Base-by-base conservation (phyloP, 2,113 vertebrate species). In the Suncus etruscus region DNA sequence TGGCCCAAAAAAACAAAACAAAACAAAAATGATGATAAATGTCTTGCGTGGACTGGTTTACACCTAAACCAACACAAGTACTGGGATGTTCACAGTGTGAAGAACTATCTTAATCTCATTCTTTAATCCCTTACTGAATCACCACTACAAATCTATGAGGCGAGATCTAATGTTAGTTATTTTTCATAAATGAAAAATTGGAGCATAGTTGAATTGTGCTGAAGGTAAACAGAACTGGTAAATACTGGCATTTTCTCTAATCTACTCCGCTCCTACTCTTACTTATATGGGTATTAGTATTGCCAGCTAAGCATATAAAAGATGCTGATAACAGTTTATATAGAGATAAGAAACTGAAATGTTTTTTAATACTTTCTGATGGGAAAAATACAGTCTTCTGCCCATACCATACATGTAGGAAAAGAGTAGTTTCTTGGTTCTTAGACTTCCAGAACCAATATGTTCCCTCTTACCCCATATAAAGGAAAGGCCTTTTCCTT, bases 311-410 rank as follows among this genome's bases (percentile, higher is more conserved):
- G 39, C 75, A 79, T 75, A 39, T 70, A 22, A 87, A 83, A 92
- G 61, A 75, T 72, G 2, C 32, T 84, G 8, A 22, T 54, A 78
- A 73, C 65, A 50, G 91, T 47, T 24, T 81, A 0, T 83, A 73
- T n/a, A 63, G 70, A 29, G 47, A 32, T 39, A 50, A 88, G 70
- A 91, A 70, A 51, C 31, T 89, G 1, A 54, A 78, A 74, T 80
- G 2, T 81, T 27, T 91, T 91, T 87, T 81, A 70, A 31, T 74
- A 86, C 22, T 20, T 81, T 93, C 73, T 84, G 24, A 61, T 25
- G 0, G 11, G 20, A 92, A 63, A 27, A 79, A 32, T 76, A 2
- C 63, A 31, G 88, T 29, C 80, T 73, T 89, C 47, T 50, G 20
- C 79, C 2, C 4, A n/a, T n/a, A 3, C 12, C 61, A 65, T 39